Evolutionary conservation across 2,113 vertebrate genomes (phyloP).

Genomic region (Thalassoma bifasciatum): DNA sequence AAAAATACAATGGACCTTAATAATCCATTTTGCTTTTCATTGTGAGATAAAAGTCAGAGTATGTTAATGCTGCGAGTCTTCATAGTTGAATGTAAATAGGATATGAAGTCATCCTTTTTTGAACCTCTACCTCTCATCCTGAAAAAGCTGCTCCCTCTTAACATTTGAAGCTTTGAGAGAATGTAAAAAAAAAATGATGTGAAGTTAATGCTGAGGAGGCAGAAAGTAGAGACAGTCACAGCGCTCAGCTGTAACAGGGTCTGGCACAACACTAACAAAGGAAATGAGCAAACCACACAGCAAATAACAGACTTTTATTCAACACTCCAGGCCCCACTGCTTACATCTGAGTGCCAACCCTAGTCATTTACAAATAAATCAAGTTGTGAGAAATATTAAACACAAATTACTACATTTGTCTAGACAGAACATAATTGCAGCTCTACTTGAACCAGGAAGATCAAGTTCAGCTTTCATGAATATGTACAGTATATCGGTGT

Average conservation of each 20-base stretch:
- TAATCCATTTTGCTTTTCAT: not conserved
- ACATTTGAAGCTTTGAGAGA: slow-evolving; percentile 31
- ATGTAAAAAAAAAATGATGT: slow-evolving; percentile 10
- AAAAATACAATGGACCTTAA: too few species aligned
- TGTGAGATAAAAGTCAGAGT: slow-evolving; percentile 42
- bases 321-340: slow-evolving; percentile 59
- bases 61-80: slow-evolving; percentile 15
- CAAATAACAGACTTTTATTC: slow-evolving; percentile 79
- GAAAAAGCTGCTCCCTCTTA: slow-evolving; percentile 55
- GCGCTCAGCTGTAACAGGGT: slow-evolving; percentile 62
- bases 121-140: slow-evolving; percentile 15
- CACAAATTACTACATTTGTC: slow-evolving; percentile 79
- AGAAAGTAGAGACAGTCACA: slow-evolving; percentile 68
- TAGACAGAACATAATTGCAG: slow-evolving; percentile 73
- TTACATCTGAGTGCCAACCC: slow-evolving; percentile 70
- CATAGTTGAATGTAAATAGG: slow-evolving; percentile 32
- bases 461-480: slow-evolving; percentile 55
- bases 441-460: slow-evolving; percentile 66
- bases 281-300: slow-evolving; percentile 84
- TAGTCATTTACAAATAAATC: slow-evolving; percentile 72
- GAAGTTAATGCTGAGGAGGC: slow-evolving; percentile 65
- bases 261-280: slow-evolving; percentile 80
- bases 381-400: slow-evolving; percentile 76
- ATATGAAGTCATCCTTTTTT: slow-evolving; percentile 12
- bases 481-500: slow-evolving; percentile 51